phyloP scores from a whole-genome alignment of 2,113 vertebrate species.

The Aegithalos caudatus region DNA sequence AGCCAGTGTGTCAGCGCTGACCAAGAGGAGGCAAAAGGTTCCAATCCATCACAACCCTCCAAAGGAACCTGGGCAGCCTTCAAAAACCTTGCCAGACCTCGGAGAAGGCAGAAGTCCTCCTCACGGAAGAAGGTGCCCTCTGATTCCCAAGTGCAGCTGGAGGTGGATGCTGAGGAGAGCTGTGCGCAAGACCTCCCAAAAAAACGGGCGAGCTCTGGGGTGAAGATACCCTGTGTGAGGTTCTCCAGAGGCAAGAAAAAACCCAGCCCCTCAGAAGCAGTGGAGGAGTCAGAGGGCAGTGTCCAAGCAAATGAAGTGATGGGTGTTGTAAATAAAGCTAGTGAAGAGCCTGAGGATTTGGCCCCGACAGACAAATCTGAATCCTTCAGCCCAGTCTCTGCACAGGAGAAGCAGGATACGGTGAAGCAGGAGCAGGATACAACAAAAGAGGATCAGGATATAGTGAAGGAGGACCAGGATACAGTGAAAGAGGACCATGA shows the following conservation, averaged over 20 bases:
- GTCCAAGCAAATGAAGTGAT: conserved; percentile 18
- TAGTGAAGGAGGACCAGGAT: not conserved
- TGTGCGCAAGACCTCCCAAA: not conserved
- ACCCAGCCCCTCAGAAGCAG: conserved; percentile 16
- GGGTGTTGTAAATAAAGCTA: conserved; percentile 24
- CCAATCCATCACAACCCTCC: not conserved
- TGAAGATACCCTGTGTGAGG: conserved; percentile 72
- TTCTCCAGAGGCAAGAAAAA: conserved; percentile 68
- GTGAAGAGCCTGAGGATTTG: not conserved
- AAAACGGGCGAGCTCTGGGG: conserved; percentile 53
- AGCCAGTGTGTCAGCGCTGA: not conserved
- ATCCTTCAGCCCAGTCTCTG: not conserved
- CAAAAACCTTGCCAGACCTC: conserved; percentile 64
- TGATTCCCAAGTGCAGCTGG: conserved; percentile 51
- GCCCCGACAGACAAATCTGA: not conserved
- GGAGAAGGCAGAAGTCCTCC: conserved; percentile 52
- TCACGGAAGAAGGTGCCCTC: conserved; percentile 20
- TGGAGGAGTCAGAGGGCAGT: conserved; percentile 54
- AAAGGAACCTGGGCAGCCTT: conserved; percentile 71
- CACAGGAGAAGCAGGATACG: not conserved
- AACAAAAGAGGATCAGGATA: not conserved
- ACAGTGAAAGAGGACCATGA: not conserved
- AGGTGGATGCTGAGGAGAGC: conserved; percentile 45
- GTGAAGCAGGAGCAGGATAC: not conserved
- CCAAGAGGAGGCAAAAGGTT: not conserved